phyloP scores from a whole-genome alignment of 2,888 invertebrate species.

The Thymelicus sylvestris region DNA sequence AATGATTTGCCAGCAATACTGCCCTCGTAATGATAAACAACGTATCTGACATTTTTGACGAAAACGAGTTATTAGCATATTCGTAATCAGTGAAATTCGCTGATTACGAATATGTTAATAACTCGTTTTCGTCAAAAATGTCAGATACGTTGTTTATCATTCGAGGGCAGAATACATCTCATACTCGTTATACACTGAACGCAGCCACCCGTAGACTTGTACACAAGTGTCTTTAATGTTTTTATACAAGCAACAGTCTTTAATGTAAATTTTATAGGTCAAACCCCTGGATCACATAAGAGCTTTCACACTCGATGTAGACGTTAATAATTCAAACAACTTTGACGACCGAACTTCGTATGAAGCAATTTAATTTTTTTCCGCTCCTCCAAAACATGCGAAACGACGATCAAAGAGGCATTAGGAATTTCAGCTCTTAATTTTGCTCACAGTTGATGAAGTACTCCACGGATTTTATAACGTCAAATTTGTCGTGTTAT shows the following conservation, averaged over 20 bases:
- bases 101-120: too few relatives aligned
- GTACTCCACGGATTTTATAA: slow-evolving; percentile 23
- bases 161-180: too few relatives aligned
- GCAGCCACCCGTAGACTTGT: slow-evolving; percentile 9
- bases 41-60: too few relatives aligned
- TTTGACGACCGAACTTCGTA: slow-evolving; percentile 54
- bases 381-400: slow-evolving; percentile 60
- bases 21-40: too few relatives aligned
- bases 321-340: slow-evolving; percentile 62
- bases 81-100: too few relatives aligned
- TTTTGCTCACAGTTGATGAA: slow-evolving; percentile 44
- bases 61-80: too few relatives aligned
- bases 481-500: slow-evolving; percentile 34
- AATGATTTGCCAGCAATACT: neutral
- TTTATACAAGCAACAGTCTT: slow-evolving; percentile 1
- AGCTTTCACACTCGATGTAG: slow-evolving; percentile 46
- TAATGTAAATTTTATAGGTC: slow-evolving; percentile 24
- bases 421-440: slow-evolving; percentile 68
- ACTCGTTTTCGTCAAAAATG: too few relatives aligned
- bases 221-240: too few relatives aligned
- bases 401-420: slow-evolving; percentile 67
- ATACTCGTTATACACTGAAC: neutral
- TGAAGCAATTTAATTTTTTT: slow-evolving; percentile 64
- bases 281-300: slow-evolving; percentile 18
- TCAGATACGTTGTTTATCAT: too few relatives aligned